Percentiles rank a stretch among this genome's conserved stretches.
phyloP scores from a whole-genome alignment of 1,140 invertebrate genomes.

The Dreissena rostriformis region DNA sequence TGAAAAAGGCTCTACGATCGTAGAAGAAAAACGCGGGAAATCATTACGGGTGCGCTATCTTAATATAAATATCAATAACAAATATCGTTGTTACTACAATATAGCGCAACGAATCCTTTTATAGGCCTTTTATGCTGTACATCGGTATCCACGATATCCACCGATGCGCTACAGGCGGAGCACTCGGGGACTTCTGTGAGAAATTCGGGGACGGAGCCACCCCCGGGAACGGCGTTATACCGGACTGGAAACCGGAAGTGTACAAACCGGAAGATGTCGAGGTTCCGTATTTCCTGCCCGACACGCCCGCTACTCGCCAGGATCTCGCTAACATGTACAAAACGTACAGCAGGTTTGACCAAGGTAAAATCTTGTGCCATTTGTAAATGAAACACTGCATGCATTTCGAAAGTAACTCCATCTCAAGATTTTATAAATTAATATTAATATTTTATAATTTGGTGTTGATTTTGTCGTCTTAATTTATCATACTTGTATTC shows the following conservation, averaged over 20 bases:
- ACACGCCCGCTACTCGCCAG: conserved; percentile 89
- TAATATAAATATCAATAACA: too few species aligned
- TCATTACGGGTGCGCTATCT: too few species aligned
- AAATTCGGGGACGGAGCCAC: conserved; percentile 91
- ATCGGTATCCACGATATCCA: conserved; percentile 95
- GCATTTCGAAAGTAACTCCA: too few species aligned
- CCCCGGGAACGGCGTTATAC: conserved; percentile 88
- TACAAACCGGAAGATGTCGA: conserved; percentile 91
- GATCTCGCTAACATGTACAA: conserved; percentile 95
- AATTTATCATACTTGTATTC: too few species aligned
- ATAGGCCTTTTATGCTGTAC: conserved; percentile 91
- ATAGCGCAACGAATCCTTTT: conserved; percentile 10
- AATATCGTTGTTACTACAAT: too few species aligned
- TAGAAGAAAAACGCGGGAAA: too few species aligned
- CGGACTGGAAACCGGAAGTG: conserved; percentile 92
- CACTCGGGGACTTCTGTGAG: conserved; percentile 94
- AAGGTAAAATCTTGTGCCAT: conserved; percentile 84
- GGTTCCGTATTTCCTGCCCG: conserved; percentile 91
- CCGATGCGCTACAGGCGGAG: conserved; percentile 87
- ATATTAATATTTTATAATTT: too few species aligned
- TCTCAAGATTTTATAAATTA: too few species aligned
- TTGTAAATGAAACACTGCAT: too few species aligned
- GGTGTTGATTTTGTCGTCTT: too few species aligned
- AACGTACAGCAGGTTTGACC: conserved; percentile 92
- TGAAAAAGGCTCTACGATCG: too few species aligned